These are phyloP conservation scores for Limnodromus scolopaceus DNA, from an alignment of 2,797 vertebrate species.

Conservation along the genomic window DNA sequence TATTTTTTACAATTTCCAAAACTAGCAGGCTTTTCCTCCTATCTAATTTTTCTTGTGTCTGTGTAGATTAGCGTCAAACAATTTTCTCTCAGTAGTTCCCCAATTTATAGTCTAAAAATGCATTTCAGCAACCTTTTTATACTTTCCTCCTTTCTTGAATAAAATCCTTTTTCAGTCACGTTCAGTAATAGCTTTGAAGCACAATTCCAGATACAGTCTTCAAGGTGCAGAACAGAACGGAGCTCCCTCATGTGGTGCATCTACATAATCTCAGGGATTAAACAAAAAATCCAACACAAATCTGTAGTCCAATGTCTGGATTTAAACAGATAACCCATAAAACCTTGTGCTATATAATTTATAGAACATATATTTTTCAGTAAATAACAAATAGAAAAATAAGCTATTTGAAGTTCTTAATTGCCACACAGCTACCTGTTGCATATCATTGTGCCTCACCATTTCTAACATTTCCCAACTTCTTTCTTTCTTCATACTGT, in stretches of 20 bases:
- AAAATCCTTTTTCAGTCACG: not conserved
- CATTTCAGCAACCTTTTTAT: not conserved
- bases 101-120: not conserved
- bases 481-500: not conserved
- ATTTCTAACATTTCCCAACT: too few relatives aligned
- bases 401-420: accelerated
- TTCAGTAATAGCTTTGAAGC: not conserved
- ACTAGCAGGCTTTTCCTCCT: not conserved
- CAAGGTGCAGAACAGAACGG: not conserved
- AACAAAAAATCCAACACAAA: not conserved
- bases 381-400: not conserved
- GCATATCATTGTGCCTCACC: accelerated
- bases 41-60: not conserved
- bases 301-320: accelerated
- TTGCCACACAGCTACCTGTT: not conserved
- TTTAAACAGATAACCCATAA: not conserved
- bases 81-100: not conserved
- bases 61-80: not conserved
- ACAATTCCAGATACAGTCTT: not conserved
- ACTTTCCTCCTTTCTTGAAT: not conserved
- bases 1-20: not conserved
- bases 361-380: accelerated
- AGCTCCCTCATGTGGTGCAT: constrained; percentile 40
- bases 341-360: accelerated
- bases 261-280: not conserved